Evolutionary conservation across 2,113 vertebrate species (phyloP).

Genomic region (Salvator merianae): DNA sequence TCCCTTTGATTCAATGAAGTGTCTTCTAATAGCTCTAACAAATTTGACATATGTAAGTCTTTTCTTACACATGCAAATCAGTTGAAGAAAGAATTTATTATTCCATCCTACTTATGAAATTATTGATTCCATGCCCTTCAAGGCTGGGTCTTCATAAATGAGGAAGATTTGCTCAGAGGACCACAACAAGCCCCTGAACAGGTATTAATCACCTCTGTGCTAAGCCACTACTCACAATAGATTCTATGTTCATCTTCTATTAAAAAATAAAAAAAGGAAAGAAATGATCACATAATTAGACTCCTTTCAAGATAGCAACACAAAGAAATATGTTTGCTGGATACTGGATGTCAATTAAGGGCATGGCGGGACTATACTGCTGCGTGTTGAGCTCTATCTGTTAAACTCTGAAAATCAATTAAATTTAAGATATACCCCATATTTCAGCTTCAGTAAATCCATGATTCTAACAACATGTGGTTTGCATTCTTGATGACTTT

Average conservation of each 20-base stretch:
- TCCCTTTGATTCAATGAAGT: too few relatives aligned
- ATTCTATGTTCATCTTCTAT: neutral
- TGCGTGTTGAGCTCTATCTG: neutral
- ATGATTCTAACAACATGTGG: conserved; percentile 86
- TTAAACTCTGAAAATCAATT: neutral
- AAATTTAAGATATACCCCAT: conserved; percentile 75
- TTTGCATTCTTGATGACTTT: conserved; percentile 85
- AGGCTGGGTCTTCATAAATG: too few relatives aligned
- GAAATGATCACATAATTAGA: neutral
- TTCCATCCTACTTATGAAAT: too few relatives aligned
- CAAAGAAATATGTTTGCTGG: too few relatives aligned
- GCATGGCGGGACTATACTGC: too few relatives aligned
- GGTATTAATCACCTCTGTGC: neutral
- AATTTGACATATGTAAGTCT: too few relatives aligned
- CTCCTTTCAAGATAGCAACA: neutral
- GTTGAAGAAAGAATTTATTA: too few relatives aligned
- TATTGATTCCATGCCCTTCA: too few relatives aligned
- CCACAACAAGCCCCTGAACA: neutral
- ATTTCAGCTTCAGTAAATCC: conserved; percentile 83
- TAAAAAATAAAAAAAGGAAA: neutral
- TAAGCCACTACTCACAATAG: neutral
- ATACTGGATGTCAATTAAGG: neutral
- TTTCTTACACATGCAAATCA: too few relatives aligned
- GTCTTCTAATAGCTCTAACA: too few relatives aligned
- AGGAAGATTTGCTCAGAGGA: too few relatives aligned